Base-by-base conservation (phyloP, 2,888 invertebrate genomes). In the Criorhina ranunculi region DNA sequence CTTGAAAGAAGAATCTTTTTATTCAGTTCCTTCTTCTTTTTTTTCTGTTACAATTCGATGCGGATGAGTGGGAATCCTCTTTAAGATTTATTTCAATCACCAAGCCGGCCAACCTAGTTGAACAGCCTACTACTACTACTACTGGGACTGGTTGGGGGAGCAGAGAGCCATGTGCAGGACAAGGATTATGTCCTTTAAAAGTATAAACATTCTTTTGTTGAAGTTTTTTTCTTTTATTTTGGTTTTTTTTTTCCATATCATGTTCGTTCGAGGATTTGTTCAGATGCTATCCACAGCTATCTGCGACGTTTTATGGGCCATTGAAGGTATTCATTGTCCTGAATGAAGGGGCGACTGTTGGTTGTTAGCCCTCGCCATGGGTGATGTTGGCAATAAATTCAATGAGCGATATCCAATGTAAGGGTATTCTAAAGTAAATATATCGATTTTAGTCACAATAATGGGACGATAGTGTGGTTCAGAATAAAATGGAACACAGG, bases 141-240 rank as follows among this genome's bases (percentile, higher is more conserved):
- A n/a, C 9, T 33, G 12, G 5, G 49, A n/a, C 2, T 24, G 24
- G 12, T 0, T 46, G 57, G 49, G 11, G 33, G 11, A 11, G 33
- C 15, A 15, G n/a, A 8, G n/a, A 24, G 31, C 24, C 40, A 49
- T 62, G 57, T 24, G 53, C 51, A 24, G 19, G 77, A 51, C 59
- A 77, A 53, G 77, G 77, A 77, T 77, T 77, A 77, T 77, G 60
- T 77, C 69, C 77, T 69, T 77, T 53, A 77, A 77, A 77, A 77
- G 77, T 77, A 77, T 77, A 77, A 77, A 77, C 69, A 60, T 77
- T 77, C 24, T 64, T 64, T 75, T 75, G 73, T 75, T 62, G n/a
- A 31, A 35, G 3, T 49, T 51, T 53, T 33, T 40, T 35, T 11
- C 11, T 19, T 55, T 42, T 33, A 29, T 12, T 59, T 24, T n/a